A percentile compares a stretch with the other conserved stretches of the same genome.
Conservation (phyloP, 2,113 vertebrate species). For the Scomber japonicus region DNA sequence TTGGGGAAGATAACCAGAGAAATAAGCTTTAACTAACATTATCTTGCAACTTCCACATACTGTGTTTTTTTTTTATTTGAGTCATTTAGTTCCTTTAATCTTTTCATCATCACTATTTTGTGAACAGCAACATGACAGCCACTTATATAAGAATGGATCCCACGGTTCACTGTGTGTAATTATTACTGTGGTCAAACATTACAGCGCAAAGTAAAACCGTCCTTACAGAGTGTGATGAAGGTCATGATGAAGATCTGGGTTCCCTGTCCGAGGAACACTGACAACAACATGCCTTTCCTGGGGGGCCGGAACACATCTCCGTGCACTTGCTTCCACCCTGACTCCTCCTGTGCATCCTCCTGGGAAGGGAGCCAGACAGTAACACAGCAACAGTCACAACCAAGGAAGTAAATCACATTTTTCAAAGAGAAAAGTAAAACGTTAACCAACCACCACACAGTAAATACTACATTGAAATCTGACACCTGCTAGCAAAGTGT, state of each 20-base stretch:
- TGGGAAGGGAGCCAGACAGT: conserved; percentile 61
- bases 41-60: background rate
- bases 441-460: conserved; percentile 65
- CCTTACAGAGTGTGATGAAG: conserved; percentile 98
- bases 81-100: no score
- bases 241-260: conserved; percentile 99
- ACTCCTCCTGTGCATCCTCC: conserved; percentile 99
- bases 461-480: conserved; percentile 14
- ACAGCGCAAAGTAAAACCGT: background rate
- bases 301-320: conserved; percentile 98
- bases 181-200: background rate
- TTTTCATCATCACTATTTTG: no score
- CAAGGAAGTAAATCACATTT: background rate
- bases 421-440: background rate
- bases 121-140: background rate
- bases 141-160: background rate
- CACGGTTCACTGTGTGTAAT: background rate
- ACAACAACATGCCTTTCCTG: conserved; percentile 95
- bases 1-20: no score
- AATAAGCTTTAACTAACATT: background rate
- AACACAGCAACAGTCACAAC: conserved; percentile 19
- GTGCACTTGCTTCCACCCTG: conserved; percentile 98
- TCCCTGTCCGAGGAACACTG: conserved; percentile 97
- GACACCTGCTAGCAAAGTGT: conserved; percentile 33
- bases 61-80: background rate